Evolutionary conservation across 2,797 vertebrate species (phyloP).

Genomic region (Bucorvus abyssinicus): DNA sequence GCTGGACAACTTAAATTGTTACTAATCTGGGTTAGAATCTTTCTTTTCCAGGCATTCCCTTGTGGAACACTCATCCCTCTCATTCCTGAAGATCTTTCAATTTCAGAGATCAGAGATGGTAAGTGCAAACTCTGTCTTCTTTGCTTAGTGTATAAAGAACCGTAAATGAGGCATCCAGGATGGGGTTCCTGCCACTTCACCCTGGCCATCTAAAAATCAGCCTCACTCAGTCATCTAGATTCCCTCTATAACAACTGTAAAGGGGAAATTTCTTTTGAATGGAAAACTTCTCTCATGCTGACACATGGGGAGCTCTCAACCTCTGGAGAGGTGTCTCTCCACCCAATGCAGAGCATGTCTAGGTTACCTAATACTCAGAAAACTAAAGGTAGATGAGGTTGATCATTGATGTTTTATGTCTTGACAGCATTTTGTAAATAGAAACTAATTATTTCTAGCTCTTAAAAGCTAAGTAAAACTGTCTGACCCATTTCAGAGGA

Average conservation of each 20-base stretch:
- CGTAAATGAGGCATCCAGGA: not conserved
- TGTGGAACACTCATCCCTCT: not conserved
- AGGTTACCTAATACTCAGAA: not conserved
- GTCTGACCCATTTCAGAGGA: not conserved
- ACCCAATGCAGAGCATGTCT: not conserved
- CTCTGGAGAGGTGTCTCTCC: not conserved
- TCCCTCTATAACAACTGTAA: not conserved
- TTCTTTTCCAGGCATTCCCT: not conserved
- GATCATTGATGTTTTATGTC: not conserved
- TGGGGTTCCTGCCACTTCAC: not conserved
- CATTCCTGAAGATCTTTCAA: not conserved
- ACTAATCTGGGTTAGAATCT: not conserved
- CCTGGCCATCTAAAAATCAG: not conserved
- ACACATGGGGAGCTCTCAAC: not conserved
- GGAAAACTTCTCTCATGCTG: not conserved
- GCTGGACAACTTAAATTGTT: not conserved
- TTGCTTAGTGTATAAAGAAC: not conserved
- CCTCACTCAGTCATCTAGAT: not conserved
- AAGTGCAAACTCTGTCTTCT: not conserved
- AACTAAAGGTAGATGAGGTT: not conserved
- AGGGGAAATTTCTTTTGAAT: not conserved
- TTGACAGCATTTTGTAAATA: not conserved
- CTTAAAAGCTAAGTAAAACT: not conserved
- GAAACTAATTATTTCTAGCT: not conserved
- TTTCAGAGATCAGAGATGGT: not conserved